phyloP scores from a whole-genome alignment of 1,140 invertebrate genomes.

The Drosophila nebulosa region DNA sequence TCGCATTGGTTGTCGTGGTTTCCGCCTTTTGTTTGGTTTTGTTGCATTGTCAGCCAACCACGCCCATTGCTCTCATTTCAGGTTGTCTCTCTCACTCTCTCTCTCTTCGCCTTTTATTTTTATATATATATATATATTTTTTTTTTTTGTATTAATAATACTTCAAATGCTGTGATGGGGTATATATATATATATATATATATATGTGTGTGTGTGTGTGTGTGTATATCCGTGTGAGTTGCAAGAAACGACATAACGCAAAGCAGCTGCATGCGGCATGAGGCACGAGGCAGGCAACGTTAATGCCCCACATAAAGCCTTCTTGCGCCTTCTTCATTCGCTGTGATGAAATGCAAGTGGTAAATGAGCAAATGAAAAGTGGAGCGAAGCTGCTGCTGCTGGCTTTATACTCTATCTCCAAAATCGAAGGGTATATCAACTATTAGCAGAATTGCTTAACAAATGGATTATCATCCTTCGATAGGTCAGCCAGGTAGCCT shows the following conservation, averaged over 20 bases:
- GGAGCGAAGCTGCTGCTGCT: not conserved
- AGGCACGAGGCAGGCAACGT: conserved; percentile 26
- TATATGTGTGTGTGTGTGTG: too few species aligned
- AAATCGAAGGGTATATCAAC: not conserved
- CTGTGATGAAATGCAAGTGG: conserved; percentile 17
- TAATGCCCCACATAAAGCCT: conserved; percentile 50
- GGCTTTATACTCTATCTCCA: not conserved
- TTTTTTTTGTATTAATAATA: conserved; percentile 50
- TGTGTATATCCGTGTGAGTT: not conserved
- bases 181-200: conserved; percentile 12
- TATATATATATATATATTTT: not conserved
- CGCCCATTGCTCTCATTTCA: conserved; percentile 45
- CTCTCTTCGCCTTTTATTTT: not conserved
- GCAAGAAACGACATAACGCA: conserved; percentile 27
- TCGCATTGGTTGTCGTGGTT: conserved; percentile 55
- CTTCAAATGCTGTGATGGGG: conserved; percentile 57
- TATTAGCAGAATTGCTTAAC: too few species aligned
- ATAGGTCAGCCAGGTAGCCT: too few species aligned
- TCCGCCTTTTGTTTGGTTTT: conserved; percentile 58
- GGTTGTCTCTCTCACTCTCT: not conserved
- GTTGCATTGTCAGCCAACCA: conserved; percentile 43
- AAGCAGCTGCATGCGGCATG: not conserved
- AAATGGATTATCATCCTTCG: too few species aligned
- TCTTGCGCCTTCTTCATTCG: not conserved
- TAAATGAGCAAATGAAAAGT: conserved; percentile 15